A percentile compares a stretch with the other conserved stretches of the same genome.
Evolutionary conservation across 2,113 vertebrate species (phyloP).

Genomic region (Lophura nycthemera): DNA sequence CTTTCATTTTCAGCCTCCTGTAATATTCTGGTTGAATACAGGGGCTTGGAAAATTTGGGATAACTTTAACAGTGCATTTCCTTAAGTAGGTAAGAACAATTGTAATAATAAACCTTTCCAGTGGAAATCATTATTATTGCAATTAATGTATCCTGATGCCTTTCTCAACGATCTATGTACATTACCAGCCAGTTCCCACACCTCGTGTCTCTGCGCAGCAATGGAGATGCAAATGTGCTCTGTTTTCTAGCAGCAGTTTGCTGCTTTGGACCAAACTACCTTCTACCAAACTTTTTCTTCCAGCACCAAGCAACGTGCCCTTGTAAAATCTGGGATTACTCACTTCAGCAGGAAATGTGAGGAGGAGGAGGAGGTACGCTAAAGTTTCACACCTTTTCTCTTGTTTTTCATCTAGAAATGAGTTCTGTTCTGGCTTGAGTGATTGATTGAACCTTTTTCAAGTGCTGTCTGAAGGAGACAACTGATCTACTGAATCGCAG

Average conservation of each 20-base stretch:
- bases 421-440: conserved; percentile 37
- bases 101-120: background rate
- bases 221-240: background rate
- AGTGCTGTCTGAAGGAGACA: conserved; percentile 29
- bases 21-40: background rate
- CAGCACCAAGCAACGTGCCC: conserved; percentile 27
- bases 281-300: conserved; percentile 23
- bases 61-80: background rate
- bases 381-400: conserved; percentile 55
- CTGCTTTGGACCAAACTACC: conserved; percentile 2
- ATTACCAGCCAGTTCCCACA: background rate
- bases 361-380: conserved; percentile 53
- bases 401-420: conserved; percentile 52
- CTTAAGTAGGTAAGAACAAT: background rate
- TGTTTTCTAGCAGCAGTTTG: background rate
- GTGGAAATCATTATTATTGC: background rate
- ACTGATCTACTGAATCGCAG: conserved; percentile 19
- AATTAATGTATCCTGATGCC: background rate
- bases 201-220: background rate
- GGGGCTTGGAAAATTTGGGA: background rate
- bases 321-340: conserved; percentile 55
- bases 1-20: background rate
- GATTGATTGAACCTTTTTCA: conserved; percentile 53
- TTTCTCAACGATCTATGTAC: background rate
- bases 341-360: conserved; percentile 54